Evolutionary conservation across 2,888 invertebrate genomes (phyloP), one percentile per base, ranked within the genome.

Genomic region (Galerucella calmariensis): DNA sequence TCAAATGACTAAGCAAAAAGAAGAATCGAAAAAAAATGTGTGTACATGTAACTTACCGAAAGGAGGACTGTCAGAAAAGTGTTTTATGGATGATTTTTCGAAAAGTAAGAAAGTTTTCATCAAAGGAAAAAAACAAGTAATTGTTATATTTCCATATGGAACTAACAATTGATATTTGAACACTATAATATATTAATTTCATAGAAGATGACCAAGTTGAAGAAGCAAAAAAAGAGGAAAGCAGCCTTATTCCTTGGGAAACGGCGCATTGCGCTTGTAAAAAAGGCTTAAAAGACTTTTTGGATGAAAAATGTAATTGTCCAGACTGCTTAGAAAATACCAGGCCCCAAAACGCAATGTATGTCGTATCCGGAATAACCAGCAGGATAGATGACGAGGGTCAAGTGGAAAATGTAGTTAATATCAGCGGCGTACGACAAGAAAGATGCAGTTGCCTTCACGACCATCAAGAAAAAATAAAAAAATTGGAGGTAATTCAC

Each of bases 331-430:
- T 70, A 63, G 63, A 67, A 44, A 44, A 59, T 51, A 67, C 3
- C 14, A 67, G 61, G 46, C 61, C 16, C 6, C 35, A 27, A 67
- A 58, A 56, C 67, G 79, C 79, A 2, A 79, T 79, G 9, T 81
- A 77, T 44, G 75, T 84, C 11, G 78, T 83, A 63, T 75, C 79
- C 3, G 83, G 83, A 10, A 75, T 77, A 1, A 81, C 77, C 76
- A 62, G 69, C 44, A 81, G 78, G 9, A 70, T 75, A 14, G 75
- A 76, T 65, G 6, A 65, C 12, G 63, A 46, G 8, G 63, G 63
- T 16, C 20, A 44, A 41, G 20, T 65, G 68, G 82, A 80, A 9
- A 66, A 74, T 46, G 4, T 69, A 16, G 61, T 79, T 14, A 76
- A 78, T 67, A 51, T 80, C 9, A 67, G 75, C 63, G 81, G 79